These are phyloP conservation scores for Bicyclus anynana DNA, from an alignment of 1,140 invertebrate species.

Conservation along the genomic window DNA sequence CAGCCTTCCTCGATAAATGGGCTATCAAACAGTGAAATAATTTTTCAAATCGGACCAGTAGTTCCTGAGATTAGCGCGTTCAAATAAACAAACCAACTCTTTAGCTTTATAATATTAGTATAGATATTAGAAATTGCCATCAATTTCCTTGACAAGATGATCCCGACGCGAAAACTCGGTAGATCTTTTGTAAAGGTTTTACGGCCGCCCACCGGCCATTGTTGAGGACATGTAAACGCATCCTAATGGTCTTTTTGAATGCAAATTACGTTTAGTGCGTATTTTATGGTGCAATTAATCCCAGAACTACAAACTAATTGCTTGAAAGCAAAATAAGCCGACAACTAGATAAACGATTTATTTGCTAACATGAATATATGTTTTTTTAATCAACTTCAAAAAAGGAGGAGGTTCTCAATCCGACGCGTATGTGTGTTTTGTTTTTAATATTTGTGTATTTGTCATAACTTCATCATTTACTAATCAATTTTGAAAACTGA, in stretches of 20 bases:
- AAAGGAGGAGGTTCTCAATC: too few relatives aligned
- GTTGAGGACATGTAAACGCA: constrained; percentile 26
- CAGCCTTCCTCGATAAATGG: too few relatives aligned
- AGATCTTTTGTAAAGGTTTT: constrained; percentile 14
- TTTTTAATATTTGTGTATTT: too few relatives aligned
- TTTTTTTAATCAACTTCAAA: neutral
- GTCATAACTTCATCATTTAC: too few relatives aligned
- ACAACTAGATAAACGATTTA: neutral
- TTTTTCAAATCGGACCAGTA: too few relatives aligned
- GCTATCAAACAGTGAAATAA: too few relatives aligned
- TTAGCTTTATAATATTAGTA: too few relatives aligned
- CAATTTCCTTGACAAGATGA: neutral
- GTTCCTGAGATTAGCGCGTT: too few relatives aligned
- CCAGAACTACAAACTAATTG: constrained; percentile 33
- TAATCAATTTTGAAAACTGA: too few relatives aligned
- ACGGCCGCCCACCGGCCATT: constrained; percentile 18
- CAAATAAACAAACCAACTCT: too few relatives aligned
- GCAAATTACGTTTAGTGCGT: constrained; percentile 40
- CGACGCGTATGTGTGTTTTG: too few relatives aligned
- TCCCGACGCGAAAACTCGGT: neutral
- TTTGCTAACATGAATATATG: neutral
- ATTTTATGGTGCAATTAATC: constrained; percentile 42
- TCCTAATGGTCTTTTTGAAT: constrained; percentile 39
- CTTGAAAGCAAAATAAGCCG: constrained; percentile 9
- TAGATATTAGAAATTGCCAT: neutral